These are phyloP conservation scores for Apodemus speciosus DNA, from an alignment of 2,113 vertebrate genomes.

Conservation along the genomic window DNA sequence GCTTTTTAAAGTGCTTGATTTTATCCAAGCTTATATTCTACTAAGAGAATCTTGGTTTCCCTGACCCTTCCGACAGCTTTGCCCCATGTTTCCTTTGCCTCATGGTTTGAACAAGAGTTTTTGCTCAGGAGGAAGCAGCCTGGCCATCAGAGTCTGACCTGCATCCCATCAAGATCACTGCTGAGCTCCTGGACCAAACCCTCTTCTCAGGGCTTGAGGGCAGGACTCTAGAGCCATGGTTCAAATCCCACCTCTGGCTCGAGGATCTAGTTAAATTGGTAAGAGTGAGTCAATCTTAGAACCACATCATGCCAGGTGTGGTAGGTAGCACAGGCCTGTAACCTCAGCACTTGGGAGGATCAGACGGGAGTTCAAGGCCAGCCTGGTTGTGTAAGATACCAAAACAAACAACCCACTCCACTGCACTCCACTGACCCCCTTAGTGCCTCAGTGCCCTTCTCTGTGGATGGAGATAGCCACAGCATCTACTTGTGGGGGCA, in stretches of 20 bases:
- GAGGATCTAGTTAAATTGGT: neutral
- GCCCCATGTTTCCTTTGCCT: neutral
- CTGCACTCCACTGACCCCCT: neutral
- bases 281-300: neutral
- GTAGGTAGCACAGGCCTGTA: neutral
- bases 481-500: neutral
- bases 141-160: neutral
- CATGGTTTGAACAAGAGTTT: neutral
- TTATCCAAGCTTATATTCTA: neutral
- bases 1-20: neutral
- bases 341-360: neutral
- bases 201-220: neutral
- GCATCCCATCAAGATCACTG: neutral
- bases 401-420: neutral
- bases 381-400: neutral
- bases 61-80: neutral
- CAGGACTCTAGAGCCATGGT: neutral
- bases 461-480: neutral
- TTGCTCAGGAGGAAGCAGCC: neutral
- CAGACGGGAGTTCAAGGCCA: neutral
- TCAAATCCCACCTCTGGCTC: neutral
- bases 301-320: neutral
- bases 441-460: neutral
- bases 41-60: neutral
- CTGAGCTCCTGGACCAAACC: neutral